These are phyloP conservation scores for Anguilla megastoma DNA, from an alignment of 2,797 vertebrate genomes.

Conservation along the genomic window DNA sequence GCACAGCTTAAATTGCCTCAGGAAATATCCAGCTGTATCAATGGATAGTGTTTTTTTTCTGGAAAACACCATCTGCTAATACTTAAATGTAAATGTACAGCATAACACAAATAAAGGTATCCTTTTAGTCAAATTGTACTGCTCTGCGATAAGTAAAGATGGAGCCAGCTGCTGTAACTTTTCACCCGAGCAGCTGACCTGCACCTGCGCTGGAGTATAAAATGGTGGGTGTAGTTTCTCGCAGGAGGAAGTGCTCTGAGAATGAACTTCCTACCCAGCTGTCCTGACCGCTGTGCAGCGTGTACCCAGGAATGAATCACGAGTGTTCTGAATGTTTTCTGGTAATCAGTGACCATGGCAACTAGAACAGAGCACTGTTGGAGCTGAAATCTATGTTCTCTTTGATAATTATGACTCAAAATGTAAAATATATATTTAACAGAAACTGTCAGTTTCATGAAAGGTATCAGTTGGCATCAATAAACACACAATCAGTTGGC, in stretches of 20 bases:
- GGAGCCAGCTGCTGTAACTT: neutral
- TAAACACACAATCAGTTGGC: too few species aligned
- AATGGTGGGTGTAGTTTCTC: neutral
- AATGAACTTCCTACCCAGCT: neutral
- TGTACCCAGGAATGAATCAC: neutral
- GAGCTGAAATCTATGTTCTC: constrained; percentile 62
- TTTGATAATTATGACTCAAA: constrained; percentile 65
- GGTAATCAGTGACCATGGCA: constrained; percentile 62
- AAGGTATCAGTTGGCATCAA: neutral
- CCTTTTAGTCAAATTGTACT: neutral
- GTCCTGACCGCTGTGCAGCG: neutral
- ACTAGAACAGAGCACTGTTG: constrained; percentile 60
- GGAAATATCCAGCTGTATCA: too few species aligned
- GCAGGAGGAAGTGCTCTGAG: neutral
- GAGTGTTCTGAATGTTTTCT: neutral
- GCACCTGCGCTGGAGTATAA: neutral
- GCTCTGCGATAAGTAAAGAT: neutral
- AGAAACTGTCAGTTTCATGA: neutral
- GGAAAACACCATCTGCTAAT: too few species aligned
- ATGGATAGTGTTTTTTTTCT: too few species aligned
- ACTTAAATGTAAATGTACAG: neutral
- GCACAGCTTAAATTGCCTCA: too few species aligned
- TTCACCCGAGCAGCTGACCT: neutral
- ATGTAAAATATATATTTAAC: constrained; percentile 55
- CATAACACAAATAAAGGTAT: neutral